These are phyloP conservation scores for Lasioglossum villosulum DNA, from an alignment of 2,888 invertebrate genomes.

Conservation along the genomic window DNA sequence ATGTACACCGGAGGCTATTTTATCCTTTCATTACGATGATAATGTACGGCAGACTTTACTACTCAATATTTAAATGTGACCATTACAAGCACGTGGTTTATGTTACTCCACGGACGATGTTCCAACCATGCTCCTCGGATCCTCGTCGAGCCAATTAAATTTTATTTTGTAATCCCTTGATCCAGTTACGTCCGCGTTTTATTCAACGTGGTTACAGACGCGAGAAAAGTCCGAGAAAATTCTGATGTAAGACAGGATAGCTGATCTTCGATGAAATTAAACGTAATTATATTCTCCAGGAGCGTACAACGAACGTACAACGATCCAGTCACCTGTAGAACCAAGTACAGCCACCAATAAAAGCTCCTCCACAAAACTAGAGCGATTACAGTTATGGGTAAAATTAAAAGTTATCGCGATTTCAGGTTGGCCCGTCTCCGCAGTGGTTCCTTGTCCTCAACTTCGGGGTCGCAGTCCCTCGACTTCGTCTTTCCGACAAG, in stretches of 20 bases:
- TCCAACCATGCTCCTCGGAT: neutral
- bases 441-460: conserved; percentile 27
- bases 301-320: neutral
- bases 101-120: neutral
- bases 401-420: conserved; percentile 6
- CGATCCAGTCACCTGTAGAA: neutral
- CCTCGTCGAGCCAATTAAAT: neutral
- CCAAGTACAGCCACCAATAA: neutral
- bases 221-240: neutral
- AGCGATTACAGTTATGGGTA: neutral
- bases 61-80: neutral
- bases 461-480: conserved; percentile 24
- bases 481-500: conserved; percentile 51
- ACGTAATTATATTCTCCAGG: too few relatives aligned
- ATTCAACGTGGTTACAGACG: neutral
- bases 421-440: neutral
- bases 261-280: neutral
- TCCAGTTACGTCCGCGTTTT: neutral
- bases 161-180: neutral
- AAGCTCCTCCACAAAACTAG: neutral
- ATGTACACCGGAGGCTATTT: neutral
- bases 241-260: neutral
- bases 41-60: neutral
- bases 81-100: neutral
- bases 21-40: conserved; percentile 7